Conservation (phyloP, 2,797 vertebrate genomes). For the Liasis olivaceus region DNA sequence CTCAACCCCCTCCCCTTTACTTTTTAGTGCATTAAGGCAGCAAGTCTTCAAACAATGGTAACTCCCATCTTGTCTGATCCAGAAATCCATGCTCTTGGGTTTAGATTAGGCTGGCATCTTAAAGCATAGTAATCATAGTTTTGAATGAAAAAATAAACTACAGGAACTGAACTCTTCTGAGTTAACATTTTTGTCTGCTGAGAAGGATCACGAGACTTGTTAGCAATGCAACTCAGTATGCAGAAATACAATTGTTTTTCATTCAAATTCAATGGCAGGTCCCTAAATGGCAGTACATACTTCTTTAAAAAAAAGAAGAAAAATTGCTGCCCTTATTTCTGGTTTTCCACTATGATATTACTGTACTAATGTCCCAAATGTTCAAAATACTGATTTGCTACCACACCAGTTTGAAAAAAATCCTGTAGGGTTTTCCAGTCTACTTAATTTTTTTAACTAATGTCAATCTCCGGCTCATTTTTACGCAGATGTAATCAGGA, state of each 20-base stretch:
- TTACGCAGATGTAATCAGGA: not conserved
- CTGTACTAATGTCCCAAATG: not conserved
- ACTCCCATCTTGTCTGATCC: not conserved
- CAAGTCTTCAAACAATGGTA: not conserved
- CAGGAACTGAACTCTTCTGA: not conserved
- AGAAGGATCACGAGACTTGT: not conserved
- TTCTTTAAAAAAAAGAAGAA: not conserved
- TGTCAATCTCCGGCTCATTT: not conserved
- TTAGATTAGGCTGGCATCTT: not conserved
- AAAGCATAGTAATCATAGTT: not conserved
- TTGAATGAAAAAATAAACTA: not conserved
- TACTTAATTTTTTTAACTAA: not conserved
- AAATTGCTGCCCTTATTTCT: not conserved
- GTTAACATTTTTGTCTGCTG: not conserved
- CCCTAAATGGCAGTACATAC: not conserved
- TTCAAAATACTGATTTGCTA: not conserved
- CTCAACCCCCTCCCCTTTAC: not conserved
- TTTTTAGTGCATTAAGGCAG: not conserved
- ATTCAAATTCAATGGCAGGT: not conserved
- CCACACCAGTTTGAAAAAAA: not conserved
- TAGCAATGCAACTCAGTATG: not conserved
- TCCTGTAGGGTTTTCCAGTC: not conserved
- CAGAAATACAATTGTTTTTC: not conserved
- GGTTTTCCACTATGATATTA: not conserved
- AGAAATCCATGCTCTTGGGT: not conserved